Conservation (phyloP, 2,888 invertebrate species). For the Cloeon dipterum region DNA sequence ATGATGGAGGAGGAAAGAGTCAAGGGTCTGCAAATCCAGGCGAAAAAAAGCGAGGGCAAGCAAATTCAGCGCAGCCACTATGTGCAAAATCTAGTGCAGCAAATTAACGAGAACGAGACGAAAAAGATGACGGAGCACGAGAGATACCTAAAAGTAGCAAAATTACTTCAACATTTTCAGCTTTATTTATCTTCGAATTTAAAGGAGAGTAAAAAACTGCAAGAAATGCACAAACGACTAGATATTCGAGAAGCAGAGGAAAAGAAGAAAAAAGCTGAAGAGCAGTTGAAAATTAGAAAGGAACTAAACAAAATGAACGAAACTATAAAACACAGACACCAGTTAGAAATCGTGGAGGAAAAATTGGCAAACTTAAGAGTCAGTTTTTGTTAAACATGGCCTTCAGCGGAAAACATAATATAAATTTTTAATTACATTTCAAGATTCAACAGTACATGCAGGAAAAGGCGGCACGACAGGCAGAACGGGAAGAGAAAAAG, state of each 20-base stretch:
- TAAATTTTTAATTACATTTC: not conserved
- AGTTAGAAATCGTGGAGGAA: slow-evolving; percentile 38
- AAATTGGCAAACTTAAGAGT: slow-evolving; percentile 36
- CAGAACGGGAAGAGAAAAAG: slow-evolving; percentile 26
- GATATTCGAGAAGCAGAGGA: slow-evolving; percentile 33
- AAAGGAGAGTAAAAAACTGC: slow-evolving; percentile 12
- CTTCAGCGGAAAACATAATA: too few species aligned
- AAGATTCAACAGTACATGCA: slow-evolving; percentile 35
- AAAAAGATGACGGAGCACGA: slow-evolving; percentile 17
- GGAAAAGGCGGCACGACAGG: slow-evolving; percentile 34
- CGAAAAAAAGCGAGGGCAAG: slow-evolving; percentile 19
- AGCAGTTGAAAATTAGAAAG: slow-evolving; percentile 27
- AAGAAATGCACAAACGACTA: slow-evolving; percentile 33
- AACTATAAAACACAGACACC: slow-evolving; percentile 24
- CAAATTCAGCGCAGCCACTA: slow-evolving; percentile 23
- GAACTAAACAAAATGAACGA: slow-evolving; percentile 24
- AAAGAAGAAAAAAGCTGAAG: slow-evolving; percentile 20
- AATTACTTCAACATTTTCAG: not conserved
- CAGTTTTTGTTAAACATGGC: slow-evolving; percentile 4
- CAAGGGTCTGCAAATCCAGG: slow-evolving; percentile 22
- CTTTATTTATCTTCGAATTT: not conserved
- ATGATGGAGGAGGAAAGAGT: slow-evolving; percentile 47
- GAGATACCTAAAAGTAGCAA: not conserved
- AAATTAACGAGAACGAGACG: slow-evolving; percentile 23
- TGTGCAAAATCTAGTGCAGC: slow-evolving; percentile 24